phyloP scores from a whole-genome alignment of 1,140 invertebrate species.

The Carposina sasakii region DNA sequence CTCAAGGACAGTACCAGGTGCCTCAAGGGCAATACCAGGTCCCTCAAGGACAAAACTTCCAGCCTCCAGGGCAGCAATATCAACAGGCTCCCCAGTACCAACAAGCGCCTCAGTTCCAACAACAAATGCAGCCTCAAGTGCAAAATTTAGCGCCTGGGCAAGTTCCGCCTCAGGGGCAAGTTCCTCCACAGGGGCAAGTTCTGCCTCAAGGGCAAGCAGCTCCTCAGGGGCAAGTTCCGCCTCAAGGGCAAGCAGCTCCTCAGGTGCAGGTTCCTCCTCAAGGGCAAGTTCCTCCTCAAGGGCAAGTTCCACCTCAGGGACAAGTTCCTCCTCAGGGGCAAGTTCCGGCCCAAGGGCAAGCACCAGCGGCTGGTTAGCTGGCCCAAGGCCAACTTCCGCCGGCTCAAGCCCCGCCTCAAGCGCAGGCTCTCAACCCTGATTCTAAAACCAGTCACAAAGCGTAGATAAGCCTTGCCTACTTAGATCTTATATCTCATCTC shows the following conservation, averaged over 20 bases:
- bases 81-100: conserved; percentile 20
- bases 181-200: conserved; percentile 14
- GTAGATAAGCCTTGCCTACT: neutral
- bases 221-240: conserved; percentile 11
- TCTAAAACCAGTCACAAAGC: neutral
- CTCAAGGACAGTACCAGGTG: conserved; percentile 16
- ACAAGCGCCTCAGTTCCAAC: conserved; percentile 21
- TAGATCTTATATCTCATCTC: too few species aligned
- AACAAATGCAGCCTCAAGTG: conserved; percentile 12
- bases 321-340: neutral
- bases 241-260: conserved; percentile 18
- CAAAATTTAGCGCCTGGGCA: conserved; percentile 9
- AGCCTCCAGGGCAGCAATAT: conserved; percentile 6
- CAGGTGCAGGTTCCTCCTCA: conserved; percentile 6
- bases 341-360: neutral
- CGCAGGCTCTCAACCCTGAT: conserved; percentile 17
- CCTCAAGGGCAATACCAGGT: conserved; percentile 19
- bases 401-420: neutral
- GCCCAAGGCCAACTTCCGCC: conserved; percentile 24
- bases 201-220: conserved; percentile 14
- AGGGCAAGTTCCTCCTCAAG: conserved; percentile 20
- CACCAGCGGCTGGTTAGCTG: conserved; percentile 5
- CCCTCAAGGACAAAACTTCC: neutral
- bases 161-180: conserved; percentile 17
- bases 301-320: conserved; percentile 11